Evolutionary conservation across 1,140 invertebrate genomes (phyloP), one percentile per base, ranked within the genome.

Genomic region (Drosophila funebris): DNA sequence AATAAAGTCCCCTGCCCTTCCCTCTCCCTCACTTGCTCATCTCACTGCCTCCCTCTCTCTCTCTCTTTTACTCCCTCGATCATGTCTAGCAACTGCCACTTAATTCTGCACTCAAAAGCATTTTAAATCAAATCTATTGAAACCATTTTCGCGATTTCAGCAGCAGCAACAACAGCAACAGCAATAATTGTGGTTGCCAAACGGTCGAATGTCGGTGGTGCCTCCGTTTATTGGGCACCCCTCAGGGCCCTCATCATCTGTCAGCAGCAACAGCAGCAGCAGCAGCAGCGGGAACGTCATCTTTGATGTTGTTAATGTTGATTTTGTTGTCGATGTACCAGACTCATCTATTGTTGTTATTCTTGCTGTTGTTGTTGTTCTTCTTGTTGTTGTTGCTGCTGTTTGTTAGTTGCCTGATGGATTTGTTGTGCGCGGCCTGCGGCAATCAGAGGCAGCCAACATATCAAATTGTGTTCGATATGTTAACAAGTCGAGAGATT

Each of bases 191-290:
- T 43, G 41, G 41, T 18, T 41, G 39, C 4, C 3, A 14, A 7
- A 2, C 14, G 37, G 16, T 37, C 37, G 37, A n/a, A n/a, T 6
- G 13, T 39, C 37, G 37, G 6, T 39, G 37, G 4, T 39, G 37
- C 37, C 37, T 39, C 13, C 13, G 37, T 13, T 43, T 18, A 9
- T 43, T 11, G 41, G 41, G 44, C 31, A 7, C 33, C 67, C 56
- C 53, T 39, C 24, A 41, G 8, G 6, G 78, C 78, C 80, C 81
- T 84, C 81, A 85, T 84, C 80, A 85, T 36, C 76, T 85, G 80
- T 84, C 80, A 84, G 79, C 48, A n/a, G 44, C 62, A 66, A 39
- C 46, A 31, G 11, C 50, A n/a, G 50, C 80, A 84, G 79, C 48
- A n/a, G 44, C 62, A 66, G 50, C 46, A 31, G 11, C 50, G n/a